Evolutionary conservation across 2,888 invertebrate species (phyloP).

Genomic region (Parnassius apollo): DNA sequence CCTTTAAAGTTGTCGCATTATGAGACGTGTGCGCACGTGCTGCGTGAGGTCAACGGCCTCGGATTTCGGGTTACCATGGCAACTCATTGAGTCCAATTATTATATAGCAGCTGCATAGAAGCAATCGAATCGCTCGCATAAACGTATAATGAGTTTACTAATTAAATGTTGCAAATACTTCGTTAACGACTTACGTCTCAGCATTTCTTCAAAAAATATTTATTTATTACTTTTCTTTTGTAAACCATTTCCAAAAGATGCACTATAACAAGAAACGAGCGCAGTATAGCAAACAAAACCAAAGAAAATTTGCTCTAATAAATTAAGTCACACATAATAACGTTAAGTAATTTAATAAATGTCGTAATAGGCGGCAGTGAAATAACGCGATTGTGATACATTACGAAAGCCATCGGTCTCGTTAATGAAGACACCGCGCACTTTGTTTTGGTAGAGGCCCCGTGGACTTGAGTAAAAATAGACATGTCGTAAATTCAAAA

Average conservation of each 20-base stretch:
- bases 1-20: conserved; percentile 56
- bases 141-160: no score
- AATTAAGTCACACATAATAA: conserved; percentile 1
- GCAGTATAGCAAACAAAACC: no score
- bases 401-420: background rate
- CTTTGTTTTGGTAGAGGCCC: conserved; percentile 20
- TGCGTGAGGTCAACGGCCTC: conserved; percentile 49
- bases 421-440: conserved; percentile 9
- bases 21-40: conserved; percentile 32
- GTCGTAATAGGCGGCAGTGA: conserved; percentile 7
- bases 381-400: conserved; percentile 1
- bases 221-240: no score
- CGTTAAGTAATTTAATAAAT: conserved; percentile 11
- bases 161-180: background rate
- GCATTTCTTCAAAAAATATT: no score
- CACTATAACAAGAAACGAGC: no score
- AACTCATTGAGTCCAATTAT: conserved; percentile 12
- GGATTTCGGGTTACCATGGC: conserved; percentile 43
- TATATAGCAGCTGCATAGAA: no score
- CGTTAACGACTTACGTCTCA: no score
- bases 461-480: conserved; percentile 23
- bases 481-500: conserved; percentile 11
- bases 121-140: no score
- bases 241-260: no score
- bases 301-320: background rate